Evolutionary conservation across 2,888 invertebrate genomes (phyloP), one percentile per base, ranked within the genome.

Genomic region (Unio delphinus): DNA sequence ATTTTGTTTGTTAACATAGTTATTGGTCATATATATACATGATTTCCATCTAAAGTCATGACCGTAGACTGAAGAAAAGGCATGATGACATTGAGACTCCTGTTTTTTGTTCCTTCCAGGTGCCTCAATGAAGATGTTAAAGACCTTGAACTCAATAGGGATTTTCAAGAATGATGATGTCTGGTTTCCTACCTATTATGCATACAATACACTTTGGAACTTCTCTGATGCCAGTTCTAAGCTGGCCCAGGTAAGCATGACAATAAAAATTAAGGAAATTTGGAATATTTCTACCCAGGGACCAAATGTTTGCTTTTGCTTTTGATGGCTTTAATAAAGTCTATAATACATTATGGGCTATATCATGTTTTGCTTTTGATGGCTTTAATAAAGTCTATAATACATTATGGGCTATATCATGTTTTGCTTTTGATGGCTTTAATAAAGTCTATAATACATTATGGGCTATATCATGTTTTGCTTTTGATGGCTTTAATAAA

Each of bases 171-270:
- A 84, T 67, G 88, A 88, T 65, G 85, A 86, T 59, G 82, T 89
- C 61, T 89, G 88, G 89, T 88, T 88, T 70, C 86, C 88, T 0
- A 84, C 87, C 1, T 88, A 87, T 73, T 88, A 88, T 73, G 82
- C 86, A 7, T 84, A 87, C 69, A 88, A 87, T 72, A 84, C 83
- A 0, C 76, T 82, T 66, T 89, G 88, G 89, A 89, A 89, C 72
- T 89, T 83, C 70, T 83, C 86, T 3, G 88, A 89, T 66, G 81
- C 84, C 58, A 85, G 84, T 61, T 73, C 78, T 11, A 80, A 81
- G 26, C 80, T 88, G 18, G 86, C 87, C 20, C 82, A 80, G 82
- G 87, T 86, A 72, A 68, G 81, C 69, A 59, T 59, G 26, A 11
- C 58, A 58, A 23, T 1, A 11, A 58, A 58, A 58, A 0, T n/a